These are phyloP conservation scores for Meandrusa payeni DNA, from an alignment of 2,888 invertebrate species.

Conservation along the genomic window DNA sequence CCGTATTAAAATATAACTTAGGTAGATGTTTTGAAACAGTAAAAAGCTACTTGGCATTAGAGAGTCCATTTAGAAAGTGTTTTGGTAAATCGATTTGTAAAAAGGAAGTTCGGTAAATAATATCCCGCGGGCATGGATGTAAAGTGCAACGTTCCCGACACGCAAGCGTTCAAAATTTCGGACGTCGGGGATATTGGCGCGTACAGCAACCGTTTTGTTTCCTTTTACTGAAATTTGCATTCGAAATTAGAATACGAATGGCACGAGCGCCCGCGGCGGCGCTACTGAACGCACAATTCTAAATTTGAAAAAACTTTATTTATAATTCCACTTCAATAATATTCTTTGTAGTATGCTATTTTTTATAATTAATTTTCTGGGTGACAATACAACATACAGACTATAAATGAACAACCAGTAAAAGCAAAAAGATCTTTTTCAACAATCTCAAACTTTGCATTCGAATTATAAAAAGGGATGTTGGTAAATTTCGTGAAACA, in stretches of 20 bases:
- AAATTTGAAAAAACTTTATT: slow-evolving; percentile 9
- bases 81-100: slow-evolving; percentile 32
- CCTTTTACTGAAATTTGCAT: slow-evolving; percentile 66
- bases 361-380: too few relatives aligned
- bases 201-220: slow-evolving; percentile 38
- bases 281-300: slow-evolving; percentile 57
- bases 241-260: slow-evolving; percentile 69
- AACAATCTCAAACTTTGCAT: too few relatives aligned
- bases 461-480: too few relatives aligned
- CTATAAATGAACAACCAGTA: too few relatives aligned
- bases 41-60: slow-evolving; percentile 10
- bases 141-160: slow-evolving; percentile 54
- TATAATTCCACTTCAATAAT: too few relatives aligned
- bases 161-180: slow-evolving; percentile 58
- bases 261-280: slow-evolving; percentile 71
- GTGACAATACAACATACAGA: too few relatives aligned
- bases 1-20: neutral
- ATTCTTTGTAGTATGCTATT: too few relatives aligned
- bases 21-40: slow-evolving; percentile 1
- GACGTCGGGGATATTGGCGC: slow-evolving; percentile 43
- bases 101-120: slow-evolving; percentile 41
- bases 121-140: slow-evolving; percentile 42
- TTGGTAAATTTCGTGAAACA: too few relatives aligned
- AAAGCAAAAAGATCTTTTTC: too few relatives aligned
- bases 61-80: slow-evolving; percentile 20